These are phyloP conservation scores for Neodiprion fabricii DNA, from an alignment of 1,140 invertebrate species.

Conservation along the genomic window DNA sequence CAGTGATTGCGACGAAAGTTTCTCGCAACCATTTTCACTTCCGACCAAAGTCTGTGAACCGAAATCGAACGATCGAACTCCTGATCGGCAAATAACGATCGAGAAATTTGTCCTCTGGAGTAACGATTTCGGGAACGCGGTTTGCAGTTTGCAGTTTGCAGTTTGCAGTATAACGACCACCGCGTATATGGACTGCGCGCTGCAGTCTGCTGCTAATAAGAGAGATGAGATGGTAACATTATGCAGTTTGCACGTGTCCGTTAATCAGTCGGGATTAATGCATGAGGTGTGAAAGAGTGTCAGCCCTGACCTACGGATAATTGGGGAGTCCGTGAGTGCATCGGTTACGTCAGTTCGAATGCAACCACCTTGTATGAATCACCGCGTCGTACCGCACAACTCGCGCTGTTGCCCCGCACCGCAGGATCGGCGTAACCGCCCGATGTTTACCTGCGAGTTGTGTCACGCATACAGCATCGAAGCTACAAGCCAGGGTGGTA, in stretches of 20 bases:
- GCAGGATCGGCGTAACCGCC: not conserved
- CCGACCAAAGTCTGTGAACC: no score
- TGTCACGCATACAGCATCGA: not conserved
- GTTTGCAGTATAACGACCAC: not conserved
- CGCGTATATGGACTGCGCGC: no score
- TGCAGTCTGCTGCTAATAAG: no score
- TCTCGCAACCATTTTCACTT: no score
- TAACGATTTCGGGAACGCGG: not conserved
- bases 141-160: not conserved
- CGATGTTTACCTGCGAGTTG: not conserved
- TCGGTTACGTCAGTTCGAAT: not conserved
- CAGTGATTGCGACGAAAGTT: no score
- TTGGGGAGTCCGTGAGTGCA: not conserved
- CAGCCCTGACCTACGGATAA: constrained; percentile 4
- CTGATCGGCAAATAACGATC: no score
- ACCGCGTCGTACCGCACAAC: not conserved
- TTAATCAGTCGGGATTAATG: not conserved
- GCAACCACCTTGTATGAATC: constrained; percentile 5
- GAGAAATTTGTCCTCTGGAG: no score
- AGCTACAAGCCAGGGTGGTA: not conserved
- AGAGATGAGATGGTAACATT: not conserved
- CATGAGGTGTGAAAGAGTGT: constrained; percentile 1
- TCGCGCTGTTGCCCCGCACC: not conserved
- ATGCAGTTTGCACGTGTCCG: not conserved
- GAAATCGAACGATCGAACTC: no score